Base-by-base conservation (phyloP, 2,113 vertebrate species). In the Ivindomyrus marchei region DNA sequence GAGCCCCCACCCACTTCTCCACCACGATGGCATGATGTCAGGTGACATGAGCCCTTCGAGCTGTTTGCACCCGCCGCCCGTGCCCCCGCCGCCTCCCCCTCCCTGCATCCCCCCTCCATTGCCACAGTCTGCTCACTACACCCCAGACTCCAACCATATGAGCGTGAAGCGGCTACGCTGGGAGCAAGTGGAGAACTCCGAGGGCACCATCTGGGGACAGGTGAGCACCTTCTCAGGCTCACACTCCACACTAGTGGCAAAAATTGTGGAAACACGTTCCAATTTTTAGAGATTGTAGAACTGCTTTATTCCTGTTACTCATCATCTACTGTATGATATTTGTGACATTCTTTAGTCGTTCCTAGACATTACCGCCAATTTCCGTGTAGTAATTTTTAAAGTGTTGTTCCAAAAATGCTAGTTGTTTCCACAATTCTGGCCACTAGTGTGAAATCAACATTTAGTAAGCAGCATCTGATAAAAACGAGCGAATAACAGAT, bases 201-300 rank as follows among this genome's bases (percentile, higher is more conserved):
- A 98, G 92, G 97, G 97, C 86, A 98, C 97, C 90, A 98, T 98
- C 92, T 98, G 97, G 97, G 97, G 97, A 0, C 97, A 97, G 97
- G 97, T 97, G 91, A 0, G 93, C 52, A 42, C 36, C 80, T 45
- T 15, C 62, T 9, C 31, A 31, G 42, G 4, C 27, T 62, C 21
- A 39, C 7, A 8, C 15, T 17, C n/a, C 17, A 85, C 19, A 42
- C 5, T 45, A 46, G 7, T n/a, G 56, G 24, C 21, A 24, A n/a
- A n/a, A 62, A 62, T 9, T 62, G 56, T 62, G 24, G 56, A 62
- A n/a, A 62, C 2, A 3, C 21, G 19, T 58, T 58, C 56, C 56
- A 8, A 58, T 58, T 24, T 58, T 58, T 24, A 58, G 56, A 58
- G 19, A 11, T 8, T 24, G 56, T 24, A 45, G 21, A 9, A 62